These are phyloP conservation scores for Panulirus ornatus DNA, from an alignment of 1,140 invertebrate genomes.

Conservation along the genomic window DNA sequence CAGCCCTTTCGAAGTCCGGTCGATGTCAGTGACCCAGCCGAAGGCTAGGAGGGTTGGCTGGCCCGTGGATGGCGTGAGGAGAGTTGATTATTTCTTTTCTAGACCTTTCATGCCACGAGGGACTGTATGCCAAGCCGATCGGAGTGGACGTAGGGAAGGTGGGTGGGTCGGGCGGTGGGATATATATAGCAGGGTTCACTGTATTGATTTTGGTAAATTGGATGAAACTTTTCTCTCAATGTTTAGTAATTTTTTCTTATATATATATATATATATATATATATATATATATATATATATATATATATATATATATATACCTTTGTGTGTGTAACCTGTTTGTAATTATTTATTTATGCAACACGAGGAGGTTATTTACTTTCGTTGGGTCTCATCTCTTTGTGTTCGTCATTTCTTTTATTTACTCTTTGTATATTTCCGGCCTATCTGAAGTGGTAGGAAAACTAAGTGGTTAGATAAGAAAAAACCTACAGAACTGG, in stretches of 20 bases:
- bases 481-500: neutral
- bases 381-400: neutral
- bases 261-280: too few species aligned
- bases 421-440: neutral
- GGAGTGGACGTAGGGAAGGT: too few species aligned
- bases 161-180: too few species aligned
- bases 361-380: neutral
- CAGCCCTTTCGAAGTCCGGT: too few species aligned
- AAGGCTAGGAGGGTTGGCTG: too few species aligned
- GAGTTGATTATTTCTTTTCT: too few species aligned
- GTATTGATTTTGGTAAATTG: neutral
- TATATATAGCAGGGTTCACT: neutral
- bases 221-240: neutral
- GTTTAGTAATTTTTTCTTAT: neutral
- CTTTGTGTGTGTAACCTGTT: neutral
- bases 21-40: too few species aligned
- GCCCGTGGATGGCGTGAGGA: too few species aligned
- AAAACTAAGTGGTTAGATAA: neutral
- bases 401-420: neutral
- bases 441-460: neutral
- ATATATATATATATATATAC: too few species aligned
- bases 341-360: neutral
- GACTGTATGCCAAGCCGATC: too few species aligned
- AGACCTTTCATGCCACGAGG: too few species aligned
- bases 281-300: too few species aligned